A percentile compares a stretch with the other conserved stretches of the same genome.
Evolutionary conservation across 2,888 invertebrate genomes (phyloP).

Genomic region (Agrochola litura): DNA sequence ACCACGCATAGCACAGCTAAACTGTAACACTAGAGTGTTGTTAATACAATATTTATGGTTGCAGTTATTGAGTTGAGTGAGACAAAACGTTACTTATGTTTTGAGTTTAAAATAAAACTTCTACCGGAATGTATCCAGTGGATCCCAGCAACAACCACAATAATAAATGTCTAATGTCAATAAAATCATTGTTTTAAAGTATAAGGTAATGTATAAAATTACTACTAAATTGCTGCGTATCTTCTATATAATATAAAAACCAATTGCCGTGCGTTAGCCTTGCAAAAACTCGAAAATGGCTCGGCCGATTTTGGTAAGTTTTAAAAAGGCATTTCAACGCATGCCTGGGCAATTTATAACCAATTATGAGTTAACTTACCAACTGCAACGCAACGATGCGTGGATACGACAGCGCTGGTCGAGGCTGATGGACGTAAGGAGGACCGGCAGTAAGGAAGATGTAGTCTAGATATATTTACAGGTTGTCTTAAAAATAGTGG

Average conservation of each 20-base stretch:
- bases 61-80: conserved; percentile 29
- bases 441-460: conserved; percentile 5
- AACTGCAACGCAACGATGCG: background rate
- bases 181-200: background rate
- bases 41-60: background rate
- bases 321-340: no score
- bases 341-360: background rate
- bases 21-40: no score
- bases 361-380: conserved; percentile 20
- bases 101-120: background rate
- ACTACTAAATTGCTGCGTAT: conserved; percentile 13
- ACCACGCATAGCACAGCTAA: background rate
- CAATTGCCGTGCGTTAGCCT: no score
- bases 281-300: no score
- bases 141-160: background rate
- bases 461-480: conserved; percentile 41
- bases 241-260: no score
- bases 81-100: conserved; percentile 7
- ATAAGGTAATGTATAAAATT: background rate
- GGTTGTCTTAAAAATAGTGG: conserved; percentile 57
- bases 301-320: no score
- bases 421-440: conserved; percentile 3
- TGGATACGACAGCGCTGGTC: background rate
- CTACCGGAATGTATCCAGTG: conserved; percentile 6
- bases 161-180: conserved; percentile 14